Conservation (phyloP, 2,113 vertebrate species). For the Phoxinus phoxinus region DNA sequence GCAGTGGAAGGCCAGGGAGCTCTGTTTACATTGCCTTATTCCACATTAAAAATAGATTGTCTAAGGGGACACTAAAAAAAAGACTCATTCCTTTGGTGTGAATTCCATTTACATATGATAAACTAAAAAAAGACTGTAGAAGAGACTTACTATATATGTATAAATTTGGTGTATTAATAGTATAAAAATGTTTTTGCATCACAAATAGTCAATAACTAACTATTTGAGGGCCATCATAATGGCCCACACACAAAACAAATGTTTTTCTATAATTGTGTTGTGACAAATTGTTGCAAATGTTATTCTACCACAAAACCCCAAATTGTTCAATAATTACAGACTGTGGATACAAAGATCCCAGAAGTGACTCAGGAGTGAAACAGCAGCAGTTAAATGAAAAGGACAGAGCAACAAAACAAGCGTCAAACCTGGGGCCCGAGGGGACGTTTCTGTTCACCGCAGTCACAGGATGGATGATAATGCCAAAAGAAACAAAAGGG, state of each 20-base stretch:
- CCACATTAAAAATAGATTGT: slow-evolving; percentile 36
- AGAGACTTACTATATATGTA: neutral
- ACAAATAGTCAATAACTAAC: neutral
- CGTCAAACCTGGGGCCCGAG: slow-evolving; percentile 63
- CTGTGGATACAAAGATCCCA: neutral
- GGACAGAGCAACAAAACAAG: slow-evolving; percentile 6
- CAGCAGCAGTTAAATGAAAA: neutral
- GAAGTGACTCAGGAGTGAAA: neutral
- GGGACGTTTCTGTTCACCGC: slow-evolving; percentile 66
- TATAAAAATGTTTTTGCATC: neutral
- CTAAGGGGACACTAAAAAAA: neutral
- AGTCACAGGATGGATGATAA: slow-evolving; percentile 43
- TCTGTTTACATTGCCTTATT: slow-evolving; percentile 40
- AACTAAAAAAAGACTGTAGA: neutral
- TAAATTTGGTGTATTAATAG: neutral
- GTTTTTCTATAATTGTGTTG: too few species aligned
- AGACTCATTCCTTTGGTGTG: neutral
- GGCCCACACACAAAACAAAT: neutral
- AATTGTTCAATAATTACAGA: neutral
- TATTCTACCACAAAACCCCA: neutral
- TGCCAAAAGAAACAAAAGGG: slow-evolving; percentile 48
- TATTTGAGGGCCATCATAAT: neutral
- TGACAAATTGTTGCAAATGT: neutral
- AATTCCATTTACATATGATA: neutral
- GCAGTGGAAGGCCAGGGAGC: slow-evolving; percentile 31